phyloP scores from a whole-genome alignment of 2,113 vertebrate species.

The Brachypteracias leptosomus region DNA sequence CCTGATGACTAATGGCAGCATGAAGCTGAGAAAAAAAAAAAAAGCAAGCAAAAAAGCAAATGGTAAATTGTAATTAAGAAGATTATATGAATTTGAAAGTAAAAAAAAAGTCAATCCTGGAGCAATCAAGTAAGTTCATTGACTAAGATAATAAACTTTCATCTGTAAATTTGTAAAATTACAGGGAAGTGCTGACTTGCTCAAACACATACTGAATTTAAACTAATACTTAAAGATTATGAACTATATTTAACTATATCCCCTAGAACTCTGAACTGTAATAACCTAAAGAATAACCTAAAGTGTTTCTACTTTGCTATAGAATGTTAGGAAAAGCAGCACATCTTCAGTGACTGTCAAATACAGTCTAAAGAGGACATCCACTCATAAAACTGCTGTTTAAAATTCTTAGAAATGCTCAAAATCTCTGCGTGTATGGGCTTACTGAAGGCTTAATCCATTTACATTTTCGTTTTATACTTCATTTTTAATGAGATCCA shows the following conservation, averaged over 20 bases:
- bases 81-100: not conserved
- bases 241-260: not conserved
- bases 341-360: not conserved
- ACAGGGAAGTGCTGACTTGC: not conserved
- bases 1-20: conserved; percentile 95
- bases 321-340: not conserved
- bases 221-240: not conserved
- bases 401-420: not conserved
- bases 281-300: not conserved
- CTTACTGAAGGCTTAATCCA: not conserved
- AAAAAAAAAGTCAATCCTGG: too few species aligned
- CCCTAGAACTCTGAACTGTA: not conserved
- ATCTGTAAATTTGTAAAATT: not conserved
- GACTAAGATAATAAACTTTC: not conserved
- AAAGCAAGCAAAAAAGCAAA: not conserved
- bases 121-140: not conserved
- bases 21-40: conserved; percentile 82
- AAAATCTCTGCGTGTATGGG: not conserved
- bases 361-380: not conserved
- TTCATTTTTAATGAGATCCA: not conserved
- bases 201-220: not conserved
- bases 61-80: not conserved
- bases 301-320: not conserved
- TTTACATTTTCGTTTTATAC: not conserved
- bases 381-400: not conserved